phyloP scores from a whole-genome alignment of 2,113 vertebrate genomes.

The Chlamydotis undulata region DNA sequence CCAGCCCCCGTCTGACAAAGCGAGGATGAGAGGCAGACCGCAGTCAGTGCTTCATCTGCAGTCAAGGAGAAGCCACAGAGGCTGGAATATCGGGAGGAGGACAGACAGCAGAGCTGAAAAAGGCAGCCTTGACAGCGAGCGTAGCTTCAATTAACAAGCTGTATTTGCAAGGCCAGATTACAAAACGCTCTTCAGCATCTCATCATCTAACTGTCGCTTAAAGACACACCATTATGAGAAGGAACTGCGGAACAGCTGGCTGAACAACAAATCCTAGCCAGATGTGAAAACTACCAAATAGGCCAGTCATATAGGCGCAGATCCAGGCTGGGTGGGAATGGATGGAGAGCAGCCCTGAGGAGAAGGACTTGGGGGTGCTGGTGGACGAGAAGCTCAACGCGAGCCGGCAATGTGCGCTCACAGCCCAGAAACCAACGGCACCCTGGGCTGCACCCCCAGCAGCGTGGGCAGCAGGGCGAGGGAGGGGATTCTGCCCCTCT shows the following conservation, averaged over 20 bases:
- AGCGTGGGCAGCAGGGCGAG: too few relatives aligned
- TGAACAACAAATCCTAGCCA: slow-evolving; percentile 2
- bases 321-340: too few relatives aligned
- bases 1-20: background rate
- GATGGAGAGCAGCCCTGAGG: too few relatives aligned
- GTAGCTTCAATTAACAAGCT: background rate
- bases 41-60: background rate
- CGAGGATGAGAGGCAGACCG: background rate
- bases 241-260: background rate
- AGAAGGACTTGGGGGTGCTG: too few relatives aligned
- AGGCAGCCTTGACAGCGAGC: background rate
- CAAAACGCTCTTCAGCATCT: background rate
- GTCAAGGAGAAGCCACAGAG: background rate
- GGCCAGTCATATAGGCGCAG: background rate
- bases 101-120: background rate
- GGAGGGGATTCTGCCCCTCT: too few relatives aligned
- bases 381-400: too few relatives aligned
- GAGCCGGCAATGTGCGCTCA: too few relatives aligned
- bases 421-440: too few relatives aligned
- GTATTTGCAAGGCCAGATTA: background rate
- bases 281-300: background rate
- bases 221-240: background rate
- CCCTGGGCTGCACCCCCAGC: too few relatives aligned
- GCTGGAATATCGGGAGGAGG: background rate
- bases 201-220: background rate